Evolutionary conservation across 2,797 vertebrate species (phyloP), one percentile per base, ranked within the genome.

Genomic region (Sebastes taczanowskii): DNA sequence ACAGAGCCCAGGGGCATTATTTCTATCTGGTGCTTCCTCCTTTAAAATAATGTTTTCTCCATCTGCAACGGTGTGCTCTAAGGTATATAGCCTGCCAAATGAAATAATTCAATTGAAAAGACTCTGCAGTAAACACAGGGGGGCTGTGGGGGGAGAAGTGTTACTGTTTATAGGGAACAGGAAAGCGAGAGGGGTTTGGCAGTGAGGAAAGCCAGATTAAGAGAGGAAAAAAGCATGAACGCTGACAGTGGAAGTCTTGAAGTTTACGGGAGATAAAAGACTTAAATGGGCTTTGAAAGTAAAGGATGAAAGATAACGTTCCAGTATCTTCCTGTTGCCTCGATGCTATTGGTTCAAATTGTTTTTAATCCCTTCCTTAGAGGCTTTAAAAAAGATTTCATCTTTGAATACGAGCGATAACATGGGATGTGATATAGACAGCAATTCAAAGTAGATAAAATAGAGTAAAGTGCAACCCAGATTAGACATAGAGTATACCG

Each of bases 91-190:
- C 34, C 20, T 62, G 58, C 27, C 35, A 85, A 81, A 90, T 92
- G 29, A 80, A 88, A 89, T 85, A 38, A 70, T 68, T 82, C 3
- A 32, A 42, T 64, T 80, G 49, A 86, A 68, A 42, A 53, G 63
- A 25, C 20, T 72, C 27, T 74, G 74, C 63, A 66, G 70, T 22
- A 64, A 81, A 70, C 60, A 71, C 46, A 69, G 5, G 14, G 64
- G 62, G 69, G 60, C 42, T 67, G 22, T 27, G 42, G 80, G 49
- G 69, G 55, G 58, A 20, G 35, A 75, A 77, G 65, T 68, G 27
- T 69, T 16, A 3, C 2, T 6, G 22, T 71, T 73, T 64, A 60
- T 23, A 29, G 25, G 20, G 27, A 63, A 55, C 20, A 65, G 35
- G 16, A 35, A 83, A 80, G 30, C 27, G 23, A 80, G 75, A 62